Evolutionary conservation across 2,113 vertebrate species (phyloP), one percentile per base, ranked within the genome.

Genomic region (Acrocephalus kingi): DNA sequence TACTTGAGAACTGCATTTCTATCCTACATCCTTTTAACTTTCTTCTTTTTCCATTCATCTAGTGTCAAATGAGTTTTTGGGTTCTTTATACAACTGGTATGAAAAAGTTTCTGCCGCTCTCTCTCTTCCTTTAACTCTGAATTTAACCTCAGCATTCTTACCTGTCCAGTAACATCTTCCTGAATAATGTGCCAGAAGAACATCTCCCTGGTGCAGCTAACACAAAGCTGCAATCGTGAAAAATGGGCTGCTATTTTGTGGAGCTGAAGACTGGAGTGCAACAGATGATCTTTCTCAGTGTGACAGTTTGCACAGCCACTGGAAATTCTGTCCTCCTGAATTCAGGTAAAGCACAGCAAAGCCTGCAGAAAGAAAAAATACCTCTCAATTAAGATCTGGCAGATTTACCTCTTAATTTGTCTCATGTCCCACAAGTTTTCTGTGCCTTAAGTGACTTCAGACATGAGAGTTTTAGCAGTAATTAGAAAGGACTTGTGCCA

Each of bases 151-250:
- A 55, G 33, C 59, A 90, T 85, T 91, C 59, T 51, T 56, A 85
- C 55, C 82, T 88, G 78, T 67, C 89, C 84, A 77, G 84, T 69
- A 85, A 64, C 56, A 61, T 79, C 48, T 84, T 59, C 49, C 41
- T 89, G 93, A 94, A 81, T 80, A 93, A 88, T 59, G 78, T 88
- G 84, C 71, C 90, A 74, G 94, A 51, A 68, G 96, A 85, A 30
- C 51, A 59, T 77, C 67, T 91, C 82, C 23, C 35, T 24, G 19
- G 39, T 71, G 51, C 85, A 94, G 77, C 87, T 79, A 76, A 52
- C 90, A 74, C 75, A 89, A 85, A 88, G 67, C 52, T 80, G 72
- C 85, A 94, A 63, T 96, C 91, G 85, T 66, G 84, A 96, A 87
- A 85, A 90, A 97, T 90, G 45, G 63, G 51, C 87, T 87, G 54